Evolutionary conservation across 2,113 vertebrate species (phyloP).

Genomic region (Lepisosteus osseus): DNA sequence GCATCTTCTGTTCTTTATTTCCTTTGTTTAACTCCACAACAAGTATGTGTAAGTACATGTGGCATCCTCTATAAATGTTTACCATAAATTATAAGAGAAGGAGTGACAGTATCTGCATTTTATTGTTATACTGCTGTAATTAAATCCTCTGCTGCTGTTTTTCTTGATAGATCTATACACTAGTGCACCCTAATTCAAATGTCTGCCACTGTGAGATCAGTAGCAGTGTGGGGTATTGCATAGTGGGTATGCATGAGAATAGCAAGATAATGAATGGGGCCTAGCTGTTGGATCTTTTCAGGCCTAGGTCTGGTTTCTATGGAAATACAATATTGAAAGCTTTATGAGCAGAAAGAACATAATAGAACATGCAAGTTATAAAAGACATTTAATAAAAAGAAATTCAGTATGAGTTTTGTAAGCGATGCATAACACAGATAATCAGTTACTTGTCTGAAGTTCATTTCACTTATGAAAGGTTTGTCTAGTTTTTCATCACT

Average conservation of each 20-base stretch:
- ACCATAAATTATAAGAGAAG: too few relatives aligned
- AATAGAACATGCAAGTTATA: neutral
- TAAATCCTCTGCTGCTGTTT: neutral
- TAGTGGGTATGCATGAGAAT: conserved; percentile 15
- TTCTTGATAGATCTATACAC: neutral
- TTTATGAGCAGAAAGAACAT: neutral
- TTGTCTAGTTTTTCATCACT: too few relatives aligned
- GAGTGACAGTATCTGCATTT: too few relatives aligned
- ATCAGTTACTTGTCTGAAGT: too few relatives aligned
- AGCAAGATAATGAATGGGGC: conserved; percentile 8
- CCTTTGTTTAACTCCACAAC: too few relatives aligned
- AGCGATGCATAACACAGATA: neutral
- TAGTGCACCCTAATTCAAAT: neutral
- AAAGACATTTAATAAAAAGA: neutral
- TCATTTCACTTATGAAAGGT: too few relatives aligned
- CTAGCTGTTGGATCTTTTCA: neutral
- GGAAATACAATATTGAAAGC: conserved; percentile 12
- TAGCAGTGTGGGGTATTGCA: neutral
- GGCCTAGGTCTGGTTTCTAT: conserved; percentile 13
- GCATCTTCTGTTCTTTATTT: too few relatives aligned
- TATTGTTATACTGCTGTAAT: neutral
- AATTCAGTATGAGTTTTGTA: neutral
- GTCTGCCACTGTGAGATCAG: conserved; percentile 5
- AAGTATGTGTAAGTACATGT: too few relatives aligned
- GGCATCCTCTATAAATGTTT: too few relatives aligned